Evolutionary conservation across 2,113 vertebrate genomes (phyloP), one percentile per base, ranked within the genome.

Genomic region (Chloropsis cyanopogon): DNA sequence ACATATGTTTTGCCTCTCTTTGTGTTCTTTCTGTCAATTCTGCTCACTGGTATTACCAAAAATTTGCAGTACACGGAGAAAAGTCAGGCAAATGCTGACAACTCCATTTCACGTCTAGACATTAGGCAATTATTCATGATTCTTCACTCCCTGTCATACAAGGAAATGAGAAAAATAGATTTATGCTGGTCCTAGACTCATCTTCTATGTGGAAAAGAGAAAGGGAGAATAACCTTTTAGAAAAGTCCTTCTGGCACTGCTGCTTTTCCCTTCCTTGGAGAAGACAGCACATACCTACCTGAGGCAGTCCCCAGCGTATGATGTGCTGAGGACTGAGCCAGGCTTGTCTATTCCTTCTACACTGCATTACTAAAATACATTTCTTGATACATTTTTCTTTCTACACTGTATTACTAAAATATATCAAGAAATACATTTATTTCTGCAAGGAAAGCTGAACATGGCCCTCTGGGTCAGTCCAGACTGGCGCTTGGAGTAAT

Each of bases 51-150:
- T 54, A 52, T 79, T 65, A 78, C 49, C 69, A 71, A 84, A 84
- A 82, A 87, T 82, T 91, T 72, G 71, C 87, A 93, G 90, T 29
- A 63, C 39, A 73, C 66, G 91, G 81, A 75, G 72, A 82, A 61
- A 84, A 91, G 71, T 61, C 82, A 66, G 82, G 93, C 63, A 63
- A 85, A 82, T 69, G 59, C 71, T 94, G 82, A 93, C 11, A 10
- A 79, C 39, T 85, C 59, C 78, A 90, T 93, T 53, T 65, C 28
- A 88, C 89, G 86, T 91, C 95, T 95, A 95, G 91, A 95, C 80
- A 79, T 83, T 14, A 86, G 61, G 47, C 86, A 94, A 92, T 84
- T 92, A 86, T 33, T 92, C 53, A 88, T 28, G 46, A 91, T 50
- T 91, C 66, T 76, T 89, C 50, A 66, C 24, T 87, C 59, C 21